phyloP scores from a whole-genome alignment of 2,797 vertebrate genomes.

The Danionella dracula region DNA sequence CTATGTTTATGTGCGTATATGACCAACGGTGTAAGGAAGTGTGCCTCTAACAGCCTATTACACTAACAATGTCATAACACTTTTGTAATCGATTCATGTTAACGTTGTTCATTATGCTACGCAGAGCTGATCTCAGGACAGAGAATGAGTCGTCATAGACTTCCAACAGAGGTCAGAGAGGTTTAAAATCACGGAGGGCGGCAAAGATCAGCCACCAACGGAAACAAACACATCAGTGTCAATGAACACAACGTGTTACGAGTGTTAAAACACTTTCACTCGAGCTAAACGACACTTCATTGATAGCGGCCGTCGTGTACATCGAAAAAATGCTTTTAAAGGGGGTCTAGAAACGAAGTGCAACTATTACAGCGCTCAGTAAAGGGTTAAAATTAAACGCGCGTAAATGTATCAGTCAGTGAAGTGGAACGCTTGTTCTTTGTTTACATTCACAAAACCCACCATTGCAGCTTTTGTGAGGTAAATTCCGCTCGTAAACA shows the following conservation, averaged over 20 bases:
- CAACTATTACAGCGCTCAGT: constrained; percentile 1
- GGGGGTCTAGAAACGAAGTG: neutral
- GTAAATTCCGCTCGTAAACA: neutral
- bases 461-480: neutral
- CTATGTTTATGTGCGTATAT: no score
- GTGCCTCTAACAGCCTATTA: no score
- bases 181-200: neutral
- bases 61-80: no score
- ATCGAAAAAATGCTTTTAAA: no score
- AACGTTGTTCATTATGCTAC: neutral
- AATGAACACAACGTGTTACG: neutral
- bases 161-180: neutral
- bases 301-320: neutral
- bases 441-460: neutral
- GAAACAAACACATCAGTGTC: neutral
- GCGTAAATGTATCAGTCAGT: constrained; percentile 64
- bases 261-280: neutral
- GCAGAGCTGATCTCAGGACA: neutral
- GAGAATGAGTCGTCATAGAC: neutral
- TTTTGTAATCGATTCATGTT: no score
- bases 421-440: constrained; percentile 52
- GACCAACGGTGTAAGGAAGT: no score
- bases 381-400: constrained; percentile 74
- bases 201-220: neutral
- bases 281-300: neutral